Percentiles rank a stretch among this genome's conserved stretches.
Evolutionary conservation across 2,113 vertebrate species (phyloP).

Genomic region (Ursus arctos): DNA sequence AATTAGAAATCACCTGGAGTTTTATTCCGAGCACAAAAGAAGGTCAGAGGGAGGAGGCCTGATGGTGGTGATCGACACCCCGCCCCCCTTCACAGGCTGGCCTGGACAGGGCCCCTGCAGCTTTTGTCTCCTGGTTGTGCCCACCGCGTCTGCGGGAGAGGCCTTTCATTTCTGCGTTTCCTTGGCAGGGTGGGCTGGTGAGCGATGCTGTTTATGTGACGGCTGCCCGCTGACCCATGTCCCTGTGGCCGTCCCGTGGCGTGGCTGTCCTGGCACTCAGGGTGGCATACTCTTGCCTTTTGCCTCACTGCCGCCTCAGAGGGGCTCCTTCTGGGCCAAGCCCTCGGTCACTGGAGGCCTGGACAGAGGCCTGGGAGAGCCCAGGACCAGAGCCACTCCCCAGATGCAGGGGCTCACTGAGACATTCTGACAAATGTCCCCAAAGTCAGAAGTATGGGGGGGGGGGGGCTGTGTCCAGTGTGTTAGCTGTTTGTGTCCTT

Average conservation of each 20-base stretch:
- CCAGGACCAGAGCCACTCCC: not conserved
- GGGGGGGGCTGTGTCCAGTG: not conserved
- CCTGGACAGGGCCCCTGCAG: not conserved
- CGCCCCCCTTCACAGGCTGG: not conserved
- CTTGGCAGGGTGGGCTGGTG: not conserved
- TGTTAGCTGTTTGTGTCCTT: not conserved
- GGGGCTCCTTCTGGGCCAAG: not conserved
- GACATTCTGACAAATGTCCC: not conserved
- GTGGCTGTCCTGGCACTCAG: not conserved
- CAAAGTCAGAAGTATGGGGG: not conserved
- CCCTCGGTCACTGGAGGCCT: not conserved
- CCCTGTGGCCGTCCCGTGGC: not conserved
- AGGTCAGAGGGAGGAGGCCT: not conserved
- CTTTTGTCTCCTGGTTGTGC: not conserved
- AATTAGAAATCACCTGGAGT: conserved; percentile 42
- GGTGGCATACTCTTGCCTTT: not conserved
- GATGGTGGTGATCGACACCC: not conserved
- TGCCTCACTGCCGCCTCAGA: not conserved
- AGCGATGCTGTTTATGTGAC: not conserved
- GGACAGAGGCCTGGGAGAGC: not conserved
- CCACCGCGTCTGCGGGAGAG: not conserved
- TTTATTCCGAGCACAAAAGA: conserved; percentile 33
- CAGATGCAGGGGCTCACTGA: not conserved
- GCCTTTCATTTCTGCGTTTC: not conserved
- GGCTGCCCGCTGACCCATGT: not conserved